Evolutionary conservation across 2,888 invertebrate genomes (phyloP).

Genomic region (Platycheirus rosarum): DNA sequence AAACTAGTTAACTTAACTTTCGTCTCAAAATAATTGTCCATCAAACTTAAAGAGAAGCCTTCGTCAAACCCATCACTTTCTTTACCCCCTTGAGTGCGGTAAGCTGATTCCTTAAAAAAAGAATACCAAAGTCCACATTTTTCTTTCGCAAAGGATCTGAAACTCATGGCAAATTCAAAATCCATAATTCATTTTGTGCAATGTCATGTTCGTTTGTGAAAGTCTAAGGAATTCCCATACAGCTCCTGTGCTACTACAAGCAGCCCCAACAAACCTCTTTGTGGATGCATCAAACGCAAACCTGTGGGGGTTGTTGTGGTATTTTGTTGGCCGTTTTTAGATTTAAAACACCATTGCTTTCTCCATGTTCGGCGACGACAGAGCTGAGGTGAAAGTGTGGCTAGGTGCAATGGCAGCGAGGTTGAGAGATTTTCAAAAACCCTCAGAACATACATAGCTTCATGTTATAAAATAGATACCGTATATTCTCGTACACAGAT

Average conservation of each 20-base stretch:
- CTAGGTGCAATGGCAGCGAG: background rate
- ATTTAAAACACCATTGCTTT: slow-evolving; percentile 21
- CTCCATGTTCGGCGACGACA: background rate
- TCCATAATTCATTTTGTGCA: slow-evolving; percentile 57
- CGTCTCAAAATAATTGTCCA: too few species aligned
- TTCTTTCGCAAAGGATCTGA: too few species aligned
- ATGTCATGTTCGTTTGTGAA: slow-evolving; percentile 36
- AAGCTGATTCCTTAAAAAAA: too few species aligned
- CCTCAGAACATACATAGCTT: slow-evolving; percentile 53
- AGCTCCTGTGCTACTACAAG: background rate
- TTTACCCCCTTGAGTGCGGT: too few species aligned
- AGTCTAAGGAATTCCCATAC: slow-evolving; percentile 43
- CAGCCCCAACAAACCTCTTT: slow-evolving; percentile 25
- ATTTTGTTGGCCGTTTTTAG: slow-evolving; percentile 37
- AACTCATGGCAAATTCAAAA: slow-evolving; percentile 33
- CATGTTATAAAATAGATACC: slow-evolving; percentile 53
- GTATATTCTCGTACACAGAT: slow-evolving; percentile 58
- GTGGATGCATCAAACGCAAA: slow-evolving; percentile 50
- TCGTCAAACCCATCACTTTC: too few species aligned
- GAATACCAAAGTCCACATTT: too few species aligned
- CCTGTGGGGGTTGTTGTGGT: slow-evolving; percentile 40
- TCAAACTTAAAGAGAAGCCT: too few species aligned
- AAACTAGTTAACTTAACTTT: too few species aligned
- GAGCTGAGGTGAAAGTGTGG: background rate
- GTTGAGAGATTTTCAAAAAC: slow-evolving; percentile 37